Conservation (phyloP, 2,113 vertebrate species). For the Lota lota region DNA sequence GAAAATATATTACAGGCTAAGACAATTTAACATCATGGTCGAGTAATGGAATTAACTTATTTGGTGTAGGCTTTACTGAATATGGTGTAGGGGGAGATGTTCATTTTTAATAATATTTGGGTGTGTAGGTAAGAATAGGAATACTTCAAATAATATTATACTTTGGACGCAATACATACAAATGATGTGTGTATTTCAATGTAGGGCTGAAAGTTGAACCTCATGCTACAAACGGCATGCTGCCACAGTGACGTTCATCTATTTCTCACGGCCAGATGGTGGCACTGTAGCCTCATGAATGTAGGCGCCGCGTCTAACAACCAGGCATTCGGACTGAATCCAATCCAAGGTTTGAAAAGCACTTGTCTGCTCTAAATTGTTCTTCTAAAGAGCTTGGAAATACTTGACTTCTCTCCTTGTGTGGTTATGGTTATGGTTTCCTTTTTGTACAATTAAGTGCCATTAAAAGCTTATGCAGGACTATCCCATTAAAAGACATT, state of each 20-base stretch:
- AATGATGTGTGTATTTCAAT: neutral
- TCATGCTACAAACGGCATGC: neutral
- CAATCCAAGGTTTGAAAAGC: slow-evolving; percentile 78
- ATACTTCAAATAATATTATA: neutral
- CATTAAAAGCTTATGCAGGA: slow-evolving; percentile 72
- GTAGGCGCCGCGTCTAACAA: slow-evolving; percentile 1
- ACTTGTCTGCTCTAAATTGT: slow-evolving; percentile 81
- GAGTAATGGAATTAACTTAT: no score
- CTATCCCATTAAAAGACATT: slow-evolving; percentile 68
- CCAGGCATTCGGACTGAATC: slow-evolving; percentile 60
- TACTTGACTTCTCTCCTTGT: slow-evolving; percentile 82
- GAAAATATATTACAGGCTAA: slow-evolving; percentile 8
- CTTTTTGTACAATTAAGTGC: slow-evolving; percentile 76
- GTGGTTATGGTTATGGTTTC: slow-evolving; percentile 71
- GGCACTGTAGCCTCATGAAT: slow-evolving; percentile 74
- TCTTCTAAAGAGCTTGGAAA: slow-evolving; percentile 80
- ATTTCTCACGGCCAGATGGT: slow-evolving; percentile 61
- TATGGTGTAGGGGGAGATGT: neutral
- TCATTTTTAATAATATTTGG: slow-evolving; percentile 15
- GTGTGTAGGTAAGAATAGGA: slow-evolving; percentile 24
- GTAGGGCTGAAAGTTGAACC: no score
- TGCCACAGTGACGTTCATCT: slow-evolving; percentile 5
- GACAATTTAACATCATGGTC: slow-evolving; percentile 20
- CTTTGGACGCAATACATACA: no score
- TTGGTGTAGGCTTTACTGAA: neutral